Percentiles rank a stretch among this genome's conserved stretches.
Conservation (phyloP, 2,113 vertebrate genomes). For the Amphiprion percula region DNA sequence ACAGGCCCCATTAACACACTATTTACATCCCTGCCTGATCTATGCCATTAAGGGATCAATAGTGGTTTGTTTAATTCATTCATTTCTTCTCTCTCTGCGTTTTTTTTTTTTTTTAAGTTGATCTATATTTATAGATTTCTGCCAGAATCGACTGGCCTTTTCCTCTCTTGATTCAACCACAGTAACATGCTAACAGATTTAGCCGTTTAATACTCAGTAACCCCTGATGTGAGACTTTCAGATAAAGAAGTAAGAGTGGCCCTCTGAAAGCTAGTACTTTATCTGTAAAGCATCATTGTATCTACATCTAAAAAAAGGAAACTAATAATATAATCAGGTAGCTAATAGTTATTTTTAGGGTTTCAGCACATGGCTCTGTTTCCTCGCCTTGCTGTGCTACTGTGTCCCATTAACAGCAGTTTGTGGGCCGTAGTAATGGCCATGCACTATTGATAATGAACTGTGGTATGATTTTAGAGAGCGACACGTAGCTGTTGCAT, state of each 20-base stretch:
- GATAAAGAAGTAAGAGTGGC: not conserved
- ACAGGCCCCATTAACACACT: conserved; percentile 69
- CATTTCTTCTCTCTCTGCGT: conserved; percentile 47
- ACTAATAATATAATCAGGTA: conserved; percentile 20
- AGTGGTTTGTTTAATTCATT: conserved; percentile 66
- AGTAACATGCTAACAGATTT: conserved; percentile 47
- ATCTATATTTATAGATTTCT: conserved; percentile 78
- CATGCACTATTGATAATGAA: conserved; percentile 34
- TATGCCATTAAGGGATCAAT: conserved; percentile 76
- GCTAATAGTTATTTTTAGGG: conserved; percentile 8
- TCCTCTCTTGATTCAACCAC: conserved; percentile 30
- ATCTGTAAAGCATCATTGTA: not conserved
- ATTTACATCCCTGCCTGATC: conserved; percentile 73
- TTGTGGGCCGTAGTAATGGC: conserved; percentile 61
- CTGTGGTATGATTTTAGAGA: conserved; percentile 27
- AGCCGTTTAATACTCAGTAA: conserved; percentile 3
- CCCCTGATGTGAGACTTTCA: not conserved
- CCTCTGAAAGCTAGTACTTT: not conserved
- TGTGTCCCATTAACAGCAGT: conserved; percentile 47
- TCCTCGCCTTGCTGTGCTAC: not conserved
- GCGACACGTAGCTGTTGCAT: conserved; percentile 4
- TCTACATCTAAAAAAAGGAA: not conserved
- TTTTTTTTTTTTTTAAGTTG: conserved; percentile 36
- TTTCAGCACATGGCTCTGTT: conserved; percentile 5
- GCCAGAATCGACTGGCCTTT: conserved; percentile 46